phyloP scores from a whole-genome alignment of 2,113 vertebrate species.

The Stomatorhinus ivindoensis region DNA sequence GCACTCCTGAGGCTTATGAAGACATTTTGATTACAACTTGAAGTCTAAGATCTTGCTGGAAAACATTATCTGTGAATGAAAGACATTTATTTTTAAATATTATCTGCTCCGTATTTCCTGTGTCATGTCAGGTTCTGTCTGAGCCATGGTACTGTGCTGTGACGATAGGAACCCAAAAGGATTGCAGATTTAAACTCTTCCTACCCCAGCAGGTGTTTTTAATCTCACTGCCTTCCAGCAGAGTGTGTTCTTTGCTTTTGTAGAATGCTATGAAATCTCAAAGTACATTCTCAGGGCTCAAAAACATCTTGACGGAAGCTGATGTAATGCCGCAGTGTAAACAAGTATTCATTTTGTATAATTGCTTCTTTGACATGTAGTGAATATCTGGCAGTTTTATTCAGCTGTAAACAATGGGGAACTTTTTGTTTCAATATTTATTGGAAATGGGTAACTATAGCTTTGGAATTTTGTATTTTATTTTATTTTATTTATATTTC shows the following conservation, averaged over 20 bases:
- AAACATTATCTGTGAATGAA: neutral
- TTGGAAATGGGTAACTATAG: neutral
- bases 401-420: neutral
- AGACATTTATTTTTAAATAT: neutral
- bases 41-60: neutral
- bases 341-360: neutral
- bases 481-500: neutral
- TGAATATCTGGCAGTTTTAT: neutral
- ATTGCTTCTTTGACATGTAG: neutral
- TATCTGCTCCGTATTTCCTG: neutral
- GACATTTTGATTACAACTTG: neutral
- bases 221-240: neutral
- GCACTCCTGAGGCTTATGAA: neutral
- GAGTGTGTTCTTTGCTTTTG: too few relatives aligned
- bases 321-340: neutral
- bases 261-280: neutral
- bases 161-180: neutral
- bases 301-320: neutral
- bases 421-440: neutral
- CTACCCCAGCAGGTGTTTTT: neutral
- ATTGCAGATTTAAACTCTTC: neutral
- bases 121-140: neutral
- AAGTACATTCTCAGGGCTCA: neutral
- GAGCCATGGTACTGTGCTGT: neutral
- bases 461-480: neutral